Evolutionary conservation across 1,140 invertebrate species (phyloP), one percentile per base, ranked within the genome.

Genomic region (Achroia grisella): DNA sequence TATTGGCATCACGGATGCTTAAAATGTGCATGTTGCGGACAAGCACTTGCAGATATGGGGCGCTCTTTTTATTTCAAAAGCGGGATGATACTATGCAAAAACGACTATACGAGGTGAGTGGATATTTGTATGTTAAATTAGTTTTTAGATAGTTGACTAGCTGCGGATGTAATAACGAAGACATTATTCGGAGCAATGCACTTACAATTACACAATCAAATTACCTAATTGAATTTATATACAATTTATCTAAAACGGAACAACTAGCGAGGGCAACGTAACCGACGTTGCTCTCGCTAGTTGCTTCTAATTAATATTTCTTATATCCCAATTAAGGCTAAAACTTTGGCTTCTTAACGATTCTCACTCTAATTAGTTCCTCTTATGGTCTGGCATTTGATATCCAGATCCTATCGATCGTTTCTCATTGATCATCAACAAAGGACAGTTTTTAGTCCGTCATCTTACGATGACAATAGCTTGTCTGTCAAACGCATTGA

Each of bases 1-100:
- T 97, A 95, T 86, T 98, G 96, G 96, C 95, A 98, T 88, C 91
- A 94, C 85, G 91, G 91, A 53, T 97, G 96, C 86, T 90, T 97
- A 61, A 98, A 97, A 86, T 98, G 96, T 87, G 90, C 94, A 56
- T 94, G 91, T 79, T 98, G 96, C 84, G 90, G 91, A 42, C 92
- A 92, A 44, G 91, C 92, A 68, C 89, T 98, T 48, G 95, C 94
- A 47, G 95, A 97, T 67, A 92, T 97, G 69, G 95, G 95, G 32
- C 88, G 90, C 33, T 95, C 95, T 53, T 98, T 95, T 87, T 98
- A 95, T 87, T 94, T 93, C 66, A 95, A 94, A 87, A 91, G 92
- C 41, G 94, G 94, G 60, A 95, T 97, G 93, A 96, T 97, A 72
- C 89, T 98, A 59, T 98, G 96, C 90, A 95, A 94, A 90, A 91